Evolutionary conservation across 2,113 vertebrate species (phyloP).

Genomic region (Cyprinodon tularosa): DNA sequence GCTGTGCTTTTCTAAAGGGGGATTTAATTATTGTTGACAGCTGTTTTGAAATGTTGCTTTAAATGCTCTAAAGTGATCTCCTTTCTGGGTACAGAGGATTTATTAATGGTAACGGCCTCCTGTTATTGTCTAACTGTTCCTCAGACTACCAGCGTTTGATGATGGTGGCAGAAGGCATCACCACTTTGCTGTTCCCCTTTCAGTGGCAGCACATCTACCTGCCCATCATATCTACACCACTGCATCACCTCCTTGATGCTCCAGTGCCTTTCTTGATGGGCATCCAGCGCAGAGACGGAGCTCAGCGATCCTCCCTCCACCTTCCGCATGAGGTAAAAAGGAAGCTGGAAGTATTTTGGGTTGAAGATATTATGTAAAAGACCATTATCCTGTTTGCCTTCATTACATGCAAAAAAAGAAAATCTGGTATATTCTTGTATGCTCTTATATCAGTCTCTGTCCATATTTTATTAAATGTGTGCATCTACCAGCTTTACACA

Average conservation of each 20-base stretch:
- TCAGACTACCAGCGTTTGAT: constrained; percentile 96
- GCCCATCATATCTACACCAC: constrained; percentile 92
- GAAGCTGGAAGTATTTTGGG: neutral
- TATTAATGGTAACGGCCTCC: neutral
- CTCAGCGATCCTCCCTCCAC: constrained; percentile 92
- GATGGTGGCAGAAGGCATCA: constrained; percentile 93
- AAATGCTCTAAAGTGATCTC: neutral
- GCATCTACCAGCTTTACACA: too few relatives aligned
- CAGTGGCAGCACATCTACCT: constrained; percentile 98
- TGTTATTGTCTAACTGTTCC: constrained; percentile 21
- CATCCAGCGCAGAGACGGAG: constrained; percentile 91
- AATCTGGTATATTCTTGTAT: too few relatives aligned
- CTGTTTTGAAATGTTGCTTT: neutral
- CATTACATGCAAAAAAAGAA: too few relatives aligned
- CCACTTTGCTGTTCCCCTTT: constrained; percentile 93
- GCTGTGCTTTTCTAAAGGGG: neutral
- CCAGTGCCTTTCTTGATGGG: constrained; percentile 97
- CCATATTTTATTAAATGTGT: too few relatives aligned
- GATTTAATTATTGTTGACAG: neutral
- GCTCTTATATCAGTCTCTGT: too few relatives aligned
- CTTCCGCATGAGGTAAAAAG: constrained; percentile 92
- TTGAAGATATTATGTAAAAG: too few relatives aligned
- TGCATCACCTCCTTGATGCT: constrained; percentile 95
- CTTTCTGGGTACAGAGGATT: neutral
- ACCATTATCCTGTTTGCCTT: too few relatives aligned